Percentiles rank a stretch among this genome's conserved stretches.
Evolutionary conservation across 2,888 invertebrate species (phyloP).

Genomic region (Limnephilus rhombicus): DNA sequence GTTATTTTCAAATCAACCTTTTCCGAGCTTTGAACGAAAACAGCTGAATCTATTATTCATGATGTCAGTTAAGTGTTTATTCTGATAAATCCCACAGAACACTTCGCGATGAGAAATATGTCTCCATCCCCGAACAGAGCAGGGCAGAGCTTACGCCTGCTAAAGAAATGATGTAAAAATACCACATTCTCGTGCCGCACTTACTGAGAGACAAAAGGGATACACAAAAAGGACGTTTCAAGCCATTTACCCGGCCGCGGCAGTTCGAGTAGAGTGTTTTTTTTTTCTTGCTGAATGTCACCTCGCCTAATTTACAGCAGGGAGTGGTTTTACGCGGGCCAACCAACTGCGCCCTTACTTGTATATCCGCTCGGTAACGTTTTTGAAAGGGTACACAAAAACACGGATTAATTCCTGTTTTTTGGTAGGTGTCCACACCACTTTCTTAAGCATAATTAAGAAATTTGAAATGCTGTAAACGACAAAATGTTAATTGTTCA

Average conservation of each 20-base stretch:
- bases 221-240: conserved; percentile 27
- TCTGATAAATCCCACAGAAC: conserved; percentile 34
- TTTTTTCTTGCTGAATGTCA: conserved; percentile 15
- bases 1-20: conserved; percentile 9
- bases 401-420: neutral
- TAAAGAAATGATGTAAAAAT: conserved; percentile 40
- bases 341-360: neutral
- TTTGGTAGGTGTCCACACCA: neutral
- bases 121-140: neutral
- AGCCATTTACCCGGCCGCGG: conserved; percentile 3
- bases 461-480: too few relatives aligned
- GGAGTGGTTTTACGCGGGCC: neutral
- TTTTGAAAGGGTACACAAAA: neutral
- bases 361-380: neutral
- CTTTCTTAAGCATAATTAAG: neutral
- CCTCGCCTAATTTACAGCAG: neutral
- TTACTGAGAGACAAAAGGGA: conserved; percentile 5
- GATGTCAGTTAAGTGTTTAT: conserved; percentile 37
- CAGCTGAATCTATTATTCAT: conserved; percentile 34
- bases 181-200: neutral
- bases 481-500: too few relatives aligned
- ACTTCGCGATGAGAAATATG: neutral
- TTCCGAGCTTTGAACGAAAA: neutral
- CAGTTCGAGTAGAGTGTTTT: neutral
- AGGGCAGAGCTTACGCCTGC: neutral